Evolutionary conservation across 2,797 vertebrate genomes (phyloP), one percentile per base, ranked within the genome.

Genomic region (Adrianichthys oophorus): DNA sequence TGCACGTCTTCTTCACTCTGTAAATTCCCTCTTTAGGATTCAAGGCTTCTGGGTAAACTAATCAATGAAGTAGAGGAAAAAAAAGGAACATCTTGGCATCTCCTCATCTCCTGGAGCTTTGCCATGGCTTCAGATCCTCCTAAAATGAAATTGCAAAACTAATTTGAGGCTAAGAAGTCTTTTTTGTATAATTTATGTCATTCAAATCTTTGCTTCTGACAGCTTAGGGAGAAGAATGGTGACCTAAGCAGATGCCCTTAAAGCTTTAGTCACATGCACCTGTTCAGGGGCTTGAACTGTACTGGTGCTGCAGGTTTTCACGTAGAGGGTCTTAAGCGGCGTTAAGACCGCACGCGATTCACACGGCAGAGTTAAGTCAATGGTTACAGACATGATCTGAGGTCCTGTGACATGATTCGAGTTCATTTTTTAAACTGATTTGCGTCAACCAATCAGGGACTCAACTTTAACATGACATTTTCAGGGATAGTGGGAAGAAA

Each of bases 11-110:
- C 41, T 59, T 46, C 26, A 16, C 40, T 50, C 40, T 7, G 2
- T 51, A 24, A 44, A 0, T 40, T 48, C 58, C 52, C 61, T 62
- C 43, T 41, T 29, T 48, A 53, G 7, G 54, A 50, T 68, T 68
- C 57, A 53, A 61, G 59, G 41, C 50, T 66, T 16, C 54, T n/a
- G 74, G 79, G 78, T 80, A 77, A 84, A 80, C 47, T 10, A 79
- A 84, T 60, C 61, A 59, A 78, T 79, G 15, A 2, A 41, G 29
- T 59, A 26, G 6, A 26, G 4, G 4, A 26, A 81, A 76, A 59
- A 62, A 55, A 40, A 77, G 69, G 52, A 42, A 68, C 71, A 52
- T 66, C 59, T 73, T 75, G 70, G 80, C 67, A 77, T 43, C 47
- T 3, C 26, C 57, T 21, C 67, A 77, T 43, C 47, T 3, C 32